phyloP scores from a whole-genome alignment of 2,888 invertebrate genomes.

The Nephrocerus scutellatus region DNA sequence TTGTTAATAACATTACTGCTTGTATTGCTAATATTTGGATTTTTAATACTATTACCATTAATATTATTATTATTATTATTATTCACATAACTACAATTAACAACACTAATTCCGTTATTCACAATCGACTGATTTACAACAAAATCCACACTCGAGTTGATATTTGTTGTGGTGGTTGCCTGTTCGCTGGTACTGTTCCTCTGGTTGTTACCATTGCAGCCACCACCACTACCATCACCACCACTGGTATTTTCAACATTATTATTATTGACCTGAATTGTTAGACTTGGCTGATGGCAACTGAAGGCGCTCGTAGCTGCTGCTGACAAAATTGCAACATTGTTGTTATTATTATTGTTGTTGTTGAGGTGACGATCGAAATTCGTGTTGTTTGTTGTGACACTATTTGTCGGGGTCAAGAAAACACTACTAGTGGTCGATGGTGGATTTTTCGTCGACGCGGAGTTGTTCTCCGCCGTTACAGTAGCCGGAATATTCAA shows the following conservation, averaged over 20 bases:
- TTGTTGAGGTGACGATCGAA: conserved; percentile 13
- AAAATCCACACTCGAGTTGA: conserved; percentile 19
- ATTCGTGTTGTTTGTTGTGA: conserved; percentile 16
- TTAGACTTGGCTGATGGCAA: conserved; percentile 42
- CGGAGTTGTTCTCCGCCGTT: conserved; percentile 15
- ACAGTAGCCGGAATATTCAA: conserved; percentile 39
- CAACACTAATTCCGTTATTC: conserved; percentile 43
- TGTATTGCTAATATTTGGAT: conserved; percentile 10
- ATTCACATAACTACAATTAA: conserved; percentile 38
- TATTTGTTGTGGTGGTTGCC: conserved; percentile 18
- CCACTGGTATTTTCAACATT: conserved; percentile 23
- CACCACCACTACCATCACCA: conserved; percentile 1
- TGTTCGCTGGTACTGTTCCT: background rate
- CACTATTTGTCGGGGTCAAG: conserved; percentile 28
- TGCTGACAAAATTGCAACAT: conserved; percentile 26
- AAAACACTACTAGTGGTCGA: conserved; percentile 36
- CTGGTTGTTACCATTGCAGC: background rate
- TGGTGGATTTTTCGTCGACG: conserved; percentile 13
- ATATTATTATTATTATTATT: conserved; percentile 11
- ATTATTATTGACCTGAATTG: conserved; percentile 45
- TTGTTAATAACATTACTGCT: conserved; percentile 18
- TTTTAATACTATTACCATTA: conserved; percentile 17
- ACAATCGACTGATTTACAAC: conserved; percentile 32
- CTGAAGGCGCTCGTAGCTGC: conserved; percentile 25
- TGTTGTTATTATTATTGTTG: conserved; percentile 20